These are phyloP conservation scores for Zygogramma bicolorata DNA, from an alignment of 2,888 invertebrate species.

Conservation along the genomic window DNA sequence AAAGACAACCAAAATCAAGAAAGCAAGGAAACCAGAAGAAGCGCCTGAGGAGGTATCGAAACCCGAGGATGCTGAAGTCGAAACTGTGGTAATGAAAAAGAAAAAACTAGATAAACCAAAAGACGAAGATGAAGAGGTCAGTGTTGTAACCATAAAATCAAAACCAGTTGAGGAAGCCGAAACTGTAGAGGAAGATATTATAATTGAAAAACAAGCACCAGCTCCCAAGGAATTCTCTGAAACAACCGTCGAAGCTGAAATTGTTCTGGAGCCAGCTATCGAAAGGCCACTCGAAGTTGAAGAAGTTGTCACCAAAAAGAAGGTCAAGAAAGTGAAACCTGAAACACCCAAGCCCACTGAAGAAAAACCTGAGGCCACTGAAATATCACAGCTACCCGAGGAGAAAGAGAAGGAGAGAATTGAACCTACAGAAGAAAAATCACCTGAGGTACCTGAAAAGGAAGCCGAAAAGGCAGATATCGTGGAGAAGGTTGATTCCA, in stretches of 20 bases:
- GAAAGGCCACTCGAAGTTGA: constrained; percentile 30
- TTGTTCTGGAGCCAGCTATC: constrained; percentile 7
- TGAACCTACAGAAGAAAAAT: background rate
- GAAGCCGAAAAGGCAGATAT: background rate
- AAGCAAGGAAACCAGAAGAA: constrained; percentile 61
- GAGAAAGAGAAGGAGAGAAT: background rate
- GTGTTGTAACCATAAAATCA: constrained; percentile 14
- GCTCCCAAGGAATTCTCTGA: constrained; percentile 22
- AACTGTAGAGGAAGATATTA: constrained; percentile 16
- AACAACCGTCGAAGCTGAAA: constrained; percentile 16
- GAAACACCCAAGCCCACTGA: constrained; percentile 4
- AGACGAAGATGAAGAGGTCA: constrained; percentile 52
- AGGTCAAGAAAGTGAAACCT: constrained; percentile 28
- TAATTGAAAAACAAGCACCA: background rate
- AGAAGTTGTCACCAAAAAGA: constrained; percentile 36
- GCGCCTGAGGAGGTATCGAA: constrained; percentile 53
- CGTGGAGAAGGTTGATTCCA: background rate
- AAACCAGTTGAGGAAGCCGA: constrained; percentile 22
- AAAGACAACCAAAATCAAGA: constrained; percentile 41
- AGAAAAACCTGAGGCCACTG: constrained; percentile 24
- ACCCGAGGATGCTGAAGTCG: constrained; percentile 50
- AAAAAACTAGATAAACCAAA: constrained; percentile 49
- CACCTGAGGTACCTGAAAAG: background rate
- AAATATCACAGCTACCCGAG: background rate
- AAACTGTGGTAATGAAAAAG: constrained; percentile 50